A percentile compares a stretch with the other conserved stretches of the same genome.
Evolutionary conservation across 35 echinoderm and acorn worm species (phyloP).

Genomic region (Lytechinus pictus): DNA sequence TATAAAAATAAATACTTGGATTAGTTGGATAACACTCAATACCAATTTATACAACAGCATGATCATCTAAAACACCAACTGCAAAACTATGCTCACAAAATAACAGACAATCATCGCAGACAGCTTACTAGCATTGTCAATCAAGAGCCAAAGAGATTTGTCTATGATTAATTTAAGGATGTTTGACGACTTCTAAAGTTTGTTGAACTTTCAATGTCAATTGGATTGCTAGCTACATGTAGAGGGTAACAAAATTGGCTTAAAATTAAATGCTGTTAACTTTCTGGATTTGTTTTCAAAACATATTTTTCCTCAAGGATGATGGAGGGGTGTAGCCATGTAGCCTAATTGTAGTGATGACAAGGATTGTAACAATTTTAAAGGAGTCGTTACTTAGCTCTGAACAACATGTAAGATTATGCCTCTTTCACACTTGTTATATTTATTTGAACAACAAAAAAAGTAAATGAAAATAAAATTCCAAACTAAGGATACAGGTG

Average conservation of each 20-base stretch:
- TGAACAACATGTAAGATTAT: too few relatives aligned
- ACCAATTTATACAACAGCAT: neutral
- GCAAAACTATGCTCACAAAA: neutral
- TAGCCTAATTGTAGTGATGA: too few relatives aligned
- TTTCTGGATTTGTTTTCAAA: neutral
- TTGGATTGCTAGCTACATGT: neutral
- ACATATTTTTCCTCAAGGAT: neutral
- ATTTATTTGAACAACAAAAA: too few relatives aligned
- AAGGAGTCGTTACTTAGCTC: too few relatives aligned
- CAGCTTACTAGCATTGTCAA: neutral
- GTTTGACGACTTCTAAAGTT: neutral
- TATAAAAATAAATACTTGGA: neutral
- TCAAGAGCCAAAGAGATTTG: neutral
- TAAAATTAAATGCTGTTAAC: neutral
- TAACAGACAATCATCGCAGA: neutral
- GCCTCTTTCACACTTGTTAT: too few relatives aligned
- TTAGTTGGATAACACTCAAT: neutral
- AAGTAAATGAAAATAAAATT: too few relatives aligned
- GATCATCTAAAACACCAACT: neutral
- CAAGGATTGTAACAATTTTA: too few relatives aligned
- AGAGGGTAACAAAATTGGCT: neutral
- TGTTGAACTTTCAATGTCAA: neutral
- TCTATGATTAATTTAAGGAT: neutral
- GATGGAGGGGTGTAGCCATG: too few relatives aligned
- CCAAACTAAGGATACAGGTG: too few relatives aligned